Conservation (phyloP, 2,888 invertebrate genomes). For the Dolichomitus sp. region DNA sequence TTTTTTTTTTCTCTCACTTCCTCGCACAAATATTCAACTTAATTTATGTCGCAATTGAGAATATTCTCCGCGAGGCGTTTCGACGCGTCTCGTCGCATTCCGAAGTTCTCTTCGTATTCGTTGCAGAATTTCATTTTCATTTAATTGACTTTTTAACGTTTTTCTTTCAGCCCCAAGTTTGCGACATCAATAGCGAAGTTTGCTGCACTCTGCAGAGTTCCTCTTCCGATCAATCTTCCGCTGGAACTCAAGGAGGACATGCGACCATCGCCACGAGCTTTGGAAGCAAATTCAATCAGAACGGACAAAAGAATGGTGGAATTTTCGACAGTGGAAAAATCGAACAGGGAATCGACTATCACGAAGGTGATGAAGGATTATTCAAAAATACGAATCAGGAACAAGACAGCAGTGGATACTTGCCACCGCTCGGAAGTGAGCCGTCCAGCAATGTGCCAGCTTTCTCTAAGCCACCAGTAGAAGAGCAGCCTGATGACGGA, state of each 20-base stretch:
- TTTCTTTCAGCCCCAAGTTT: slow-evolving; percentile 76
- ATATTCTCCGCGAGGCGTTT: slow-evolving; percentile 7
- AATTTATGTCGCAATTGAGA: slow-evolving; percentile 15
- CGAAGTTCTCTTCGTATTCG: neutral
- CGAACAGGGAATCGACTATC: slow-evolving; percentile 65
- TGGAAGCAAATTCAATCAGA: slow-evolving; percentile 40
- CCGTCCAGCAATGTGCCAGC: slow-evolving; percentile 73
- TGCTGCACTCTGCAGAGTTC: slow-evolving; percentile 75
- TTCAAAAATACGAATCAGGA: slow-evolving; percentile 25
- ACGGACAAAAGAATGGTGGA: slow-evolving; percentile 59
- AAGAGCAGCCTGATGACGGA: slow-evolving; percentile 22
- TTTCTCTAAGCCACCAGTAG: slow-evolving; percentile 70
- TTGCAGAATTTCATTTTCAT: slow-evolving; percentile 11
- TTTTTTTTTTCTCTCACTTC: slow-evolving; percentile 1
- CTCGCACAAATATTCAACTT: slow-evolving; percentile 27
- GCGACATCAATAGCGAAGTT: slow-evolving; percentile 73
- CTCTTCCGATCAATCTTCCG: slow-evolving; percentile 47
- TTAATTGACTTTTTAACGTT: slow-evolving; percentile 48
- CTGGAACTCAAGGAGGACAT: slow-evolving; percentile 40
- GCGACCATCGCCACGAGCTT: slow-evolving; percentile 43
- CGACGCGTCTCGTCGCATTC: neutral
- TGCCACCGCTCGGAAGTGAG: slow-evolving; percentile 76
- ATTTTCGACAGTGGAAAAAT: slow-evolving; percentile 70
- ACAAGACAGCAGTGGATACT: slow-evolving; percentile 74
- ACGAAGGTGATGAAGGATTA: slow-evolving; percentile 68